Percentiles rank a stretch among this genome's conserved stretches.
Evolutionary conservation across 2,113 vertebrate species (phyloP).

Genomic region (Puma concolor): DNA sequence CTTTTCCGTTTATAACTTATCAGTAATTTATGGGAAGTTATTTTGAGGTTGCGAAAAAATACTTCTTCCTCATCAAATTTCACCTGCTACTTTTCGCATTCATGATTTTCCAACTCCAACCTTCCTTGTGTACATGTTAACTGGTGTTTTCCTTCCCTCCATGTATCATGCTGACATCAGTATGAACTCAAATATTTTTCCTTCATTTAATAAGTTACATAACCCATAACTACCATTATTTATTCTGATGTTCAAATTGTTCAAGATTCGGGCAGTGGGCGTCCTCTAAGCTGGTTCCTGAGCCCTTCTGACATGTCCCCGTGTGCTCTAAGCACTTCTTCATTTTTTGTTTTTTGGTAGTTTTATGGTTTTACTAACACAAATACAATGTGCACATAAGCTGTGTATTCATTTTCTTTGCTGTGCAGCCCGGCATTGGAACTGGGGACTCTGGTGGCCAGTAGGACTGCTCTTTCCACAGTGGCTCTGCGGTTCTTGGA

Average conservation of each 20-base stretch:
- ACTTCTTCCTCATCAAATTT: background rate
- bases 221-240: background rate
- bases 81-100: background rate
- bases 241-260: background rate
- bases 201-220: background rate
- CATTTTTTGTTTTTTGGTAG: too few species aligned
- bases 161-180: background rate
- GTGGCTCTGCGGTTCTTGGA: background rate
- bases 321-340: background rate
- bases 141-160: background rate
- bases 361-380: too few species aligned
- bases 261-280: background rate
- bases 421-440: too few species aligned
- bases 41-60: background rate
- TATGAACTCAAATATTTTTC: background rate
- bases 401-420: too few species aligned
- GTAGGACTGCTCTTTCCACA: background rate
- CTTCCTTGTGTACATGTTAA: too few species aligned
- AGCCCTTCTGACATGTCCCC: background rate
- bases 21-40: background rate
- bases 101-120: background rate
- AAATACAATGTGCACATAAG: too few species aligned
- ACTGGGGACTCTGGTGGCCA: background rate
- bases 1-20: background rate
- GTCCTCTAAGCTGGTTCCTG: background rate